These are phyloP conservation scores for Sminthurides bifidus DNA, from an alignment of 1,140 invertebrate species.

Conservation along the genomic window DNA sequence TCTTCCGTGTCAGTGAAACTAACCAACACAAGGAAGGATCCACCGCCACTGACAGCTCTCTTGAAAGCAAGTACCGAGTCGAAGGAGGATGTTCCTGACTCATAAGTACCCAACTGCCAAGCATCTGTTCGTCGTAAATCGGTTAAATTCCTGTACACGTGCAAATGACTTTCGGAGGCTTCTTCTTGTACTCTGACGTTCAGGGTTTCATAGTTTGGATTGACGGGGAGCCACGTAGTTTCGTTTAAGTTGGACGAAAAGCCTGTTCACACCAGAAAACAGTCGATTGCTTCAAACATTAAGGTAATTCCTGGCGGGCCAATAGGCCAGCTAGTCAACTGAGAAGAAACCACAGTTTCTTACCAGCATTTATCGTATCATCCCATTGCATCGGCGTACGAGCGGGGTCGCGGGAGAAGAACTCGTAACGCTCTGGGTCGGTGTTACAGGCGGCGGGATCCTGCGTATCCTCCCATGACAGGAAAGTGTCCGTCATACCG, in stretches of 20 bases:
- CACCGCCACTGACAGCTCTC: neutral
- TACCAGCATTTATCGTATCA: constrained; percentile 31
- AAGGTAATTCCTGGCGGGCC: neutral
- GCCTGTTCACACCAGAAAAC: too few species aligned
- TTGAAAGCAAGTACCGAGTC: constrained; percentile 11
- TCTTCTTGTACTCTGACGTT: constrained; percentile 42
- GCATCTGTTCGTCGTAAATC: constrained; percentile 23
- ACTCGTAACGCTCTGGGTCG: constrained; percentile 41
- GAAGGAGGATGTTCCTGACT: neutral
- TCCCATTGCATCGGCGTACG: constrained; percentile 40
- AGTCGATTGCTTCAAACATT: neutral
- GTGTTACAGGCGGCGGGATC: constrained; percentile 40
- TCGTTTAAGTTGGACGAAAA: constrained; percentile 46
- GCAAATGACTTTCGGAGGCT: constrained; percentile 31
- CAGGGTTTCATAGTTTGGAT: constrained; percentile 40
- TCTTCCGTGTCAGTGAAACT: constrained; percentile 2
- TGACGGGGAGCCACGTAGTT: constrained; percentile 55
- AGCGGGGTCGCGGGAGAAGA: constrained; percentile 46
- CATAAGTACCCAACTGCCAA: constrained; percentile 7
- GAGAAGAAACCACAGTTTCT: neutral
- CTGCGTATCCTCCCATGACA: constrained; percentile 25
- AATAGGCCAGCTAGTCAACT: neutral
- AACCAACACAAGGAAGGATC: constrained; percentile 4
- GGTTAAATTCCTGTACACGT: constrained; percentile 37
- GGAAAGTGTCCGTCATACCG: constrained; percentile 46